Evolutionary conservation across 2,113 vertebrate genomes (phyloP), one percentile per base, ranked within the genome.

Genomic region (Myiopsitta monachus): DNA sequence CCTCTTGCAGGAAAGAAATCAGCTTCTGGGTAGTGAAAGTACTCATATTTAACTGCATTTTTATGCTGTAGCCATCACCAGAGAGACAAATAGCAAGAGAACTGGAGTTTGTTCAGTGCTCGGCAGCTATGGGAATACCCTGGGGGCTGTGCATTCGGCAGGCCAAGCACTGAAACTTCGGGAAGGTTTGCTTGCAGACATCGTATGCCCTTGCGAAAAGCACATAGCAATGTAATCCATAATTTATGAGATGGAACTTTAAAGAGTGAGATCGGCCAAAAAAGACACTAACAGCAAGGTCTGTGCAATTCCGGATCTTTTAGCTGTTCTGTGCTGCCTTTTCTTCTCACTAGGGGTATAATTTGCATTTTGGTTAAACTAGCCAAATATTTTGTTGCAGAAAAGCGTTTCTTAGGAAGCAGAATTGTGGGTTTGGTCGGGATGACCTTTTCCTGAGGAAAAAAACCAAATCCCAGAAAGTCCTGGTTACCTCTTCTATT

Each of bases 291-390:
- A 16, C 77, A 87, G 43, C 28, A 47, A 94, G 30, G 36, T 67
- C 85, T 88, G 31, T 87, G 55, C 41, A 88, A 43, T 74, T n/a
- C 57, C 77, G n/a, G 66, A 94, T 78, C 47, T 73, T 52, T 84
- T 43, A 43, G 38, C 69, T 92, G 28, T 55, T 87, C 82, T 41
- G 10, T 11, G 19, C 66, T n/a, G 15, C 39, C 22, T 10, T 57
- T 55, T 63, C 36, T 91, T 33, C 28, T 88, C n/a, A 24, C 16
- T 46, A 43, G 81, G 13, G 59, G 5, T 61, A 49, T 87, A 89
- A 92, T 93, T 92, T 89, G 90, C 94, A 94, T 95, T 95, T 96
- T 96, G 77, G 96, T 97, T 91, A 72, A 87, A 90, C 41, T 51
- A 90, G 13, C 28, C 38, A 88, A 90, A 90, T 87, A 81, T 86